Percentiles rank a stretch among this genome's conserved stretches.
Conservation (phyloP, 2,113 vertebrate species). For the Malurus cyaneus region DNA sequence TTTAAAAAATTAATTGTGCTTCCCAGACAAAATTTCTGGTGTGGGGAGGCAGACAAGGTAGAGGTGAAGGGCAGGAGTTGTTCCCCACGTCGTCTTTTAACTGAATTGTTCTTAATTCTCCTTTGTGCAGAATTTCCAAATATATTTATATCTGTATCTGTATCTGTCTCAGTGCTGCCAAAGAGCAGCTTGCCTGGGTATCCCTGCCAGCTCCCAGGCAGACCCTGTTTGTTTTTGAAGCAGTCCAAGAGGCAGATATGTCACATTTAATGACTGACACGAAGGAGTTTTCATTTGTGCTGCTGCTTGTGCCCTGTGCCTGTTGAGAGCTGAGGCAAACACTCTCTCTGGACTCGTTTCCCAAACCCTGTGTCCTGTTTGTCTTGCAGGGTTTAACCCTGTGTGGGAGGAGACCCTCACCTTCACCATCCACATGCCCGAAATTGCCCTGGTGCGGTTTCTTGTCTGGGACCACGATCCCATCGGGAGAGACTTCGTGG, state of each 20-base stretch:
- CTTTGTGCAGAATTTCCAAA: not conserved
- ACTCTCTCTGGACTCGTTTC: not conserved
- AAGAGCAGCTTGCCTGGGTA: not conserved
- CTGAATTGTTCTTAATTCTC: not conserved
- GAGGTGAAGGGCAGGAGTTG: not conserved
- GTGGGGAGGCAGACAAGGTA: not conserved
- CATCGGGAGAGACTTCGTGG: constrained; percentile 95
- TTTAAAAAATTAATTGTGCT: not conserved
- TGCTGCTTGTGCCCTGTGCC: not conserved
- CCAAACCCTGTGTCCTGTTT: not conserved
- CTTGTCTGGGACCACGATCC: constrained; percentile 99
- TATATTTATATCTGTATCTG: not conserved
- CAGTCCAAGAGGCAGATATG: not conserved
- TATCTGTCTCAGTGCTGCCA: not conserved
- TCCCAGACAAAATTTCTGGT: not conserved
- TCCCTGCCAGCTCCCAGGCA: not conserved
- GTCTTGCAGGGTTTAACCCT: constrained; percentile 90
- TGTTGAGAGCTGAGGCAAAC: not conserved
- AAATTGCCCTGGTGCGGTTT: constrained; percentile 91
- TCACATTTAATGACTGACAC: accelerated
- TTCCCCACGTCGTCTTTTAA: not conserved
- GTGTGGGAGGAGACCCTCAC: constrained; percentile 97
- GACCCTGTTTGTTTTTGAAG: not conserved
- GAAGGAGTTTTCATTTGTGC: not conserved
- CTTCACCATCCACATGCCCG: constrained; percentile 96